Evolutionary conservation across 2,113 vertebrate species (phyloP), one percentile per base, ranked within the genome.

Genomic region (Peromyscus leucopus): DNA sequence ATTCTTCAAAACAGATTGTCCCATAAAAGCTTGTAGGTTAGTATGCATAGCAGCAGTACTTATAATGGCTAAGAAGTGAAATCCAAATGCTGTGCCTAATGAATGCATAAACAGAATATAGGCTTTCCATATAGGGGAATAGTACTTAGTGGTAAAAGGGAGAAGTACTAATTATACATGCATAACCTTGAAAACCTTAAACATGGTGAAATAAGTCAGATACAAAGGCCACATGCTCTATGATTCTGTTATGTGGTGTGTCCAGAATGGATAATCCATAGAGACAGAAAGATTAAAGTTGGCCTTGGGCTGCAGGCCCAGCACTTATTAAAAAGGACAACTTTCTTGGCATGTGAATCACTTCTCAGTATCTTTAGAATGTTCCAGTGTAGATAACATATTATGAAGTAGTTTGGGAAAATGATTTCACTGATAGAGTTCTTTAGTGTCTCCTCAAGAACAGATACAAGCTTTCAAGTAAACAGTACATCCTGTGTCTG

Each of bases 331-430:
- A 91, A 91, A 94, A 46, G n/a, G 17, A 46, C 26, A 75, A 65
- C 84, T 96, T 90, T 91, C 74, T 91, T 84, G 9, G 39, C 72
- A 57, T 72, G 8, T 84, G 72, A 96, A 93, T 94, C 75, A 72
- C 31, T 57, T 74, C 65, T 94, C 26, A 86, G 0, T 61, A 85
- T 75, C 72, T 76, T 65, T 36, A 71, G 69, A 74, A 36, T 75
- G 48, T 88, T 39, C 80, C 51, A 86, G 2, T 55, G 21, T 96
- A 61, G 85, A 76, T 55, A 84, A 63, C 31, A 57, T 65, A n/a
- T 86, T 94, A 55, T 48, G 28, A 83, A 94, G 36, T 91, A 39
- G 42, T 96, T 93, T 90, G 90, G 31, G 71, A 92, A 91, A 91
- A 91, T 63, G 75, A 67, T 57, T 94, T 95, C 46, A 93, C 17